phyloP scores from a whole-genome alignment of 1,140 invertebrate species.

The Drosophila ananassae region DNA sequence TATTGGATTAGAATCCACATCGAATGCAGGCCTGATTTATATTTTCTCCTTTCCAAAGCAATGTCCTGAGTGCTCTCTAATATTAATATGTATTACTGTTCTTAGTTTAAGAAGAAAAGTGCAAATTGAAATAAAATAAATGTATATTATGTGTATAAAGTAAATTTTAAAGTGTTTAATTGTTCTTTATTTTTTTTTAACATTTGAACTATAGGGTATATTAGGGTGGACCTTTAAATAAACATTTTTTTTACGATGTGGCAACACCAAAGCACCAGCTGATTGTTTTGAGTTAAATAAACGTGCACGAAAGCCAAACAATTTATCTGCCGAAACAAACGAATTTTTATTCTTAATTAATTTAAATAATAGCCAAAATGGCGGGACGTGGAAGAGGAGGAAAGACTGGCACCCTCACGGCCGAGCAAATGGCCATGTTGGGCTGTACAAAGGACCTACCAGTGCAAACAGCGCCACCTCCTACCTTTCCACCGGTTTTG shows the following conservation, averaged over 20 bases:
- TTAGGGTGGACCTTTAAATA: no score
- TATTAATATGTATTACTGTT: slow-evolving; percentile 50
- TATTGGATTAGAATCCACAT: slow-evolving; percentile 12
- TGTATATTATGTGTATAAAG: slow-evolving; percentile 43
- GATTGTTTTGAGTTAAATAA: slow-evolving; percentile 24
- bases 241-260: slow-evolving; percentile 7
- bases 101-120: slow-evolving; percentile 54
- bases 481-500: slow-evolving; percentile 87
- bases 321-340: slow-evolving; percentile 6
- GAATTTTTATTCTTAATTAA: not conserved
- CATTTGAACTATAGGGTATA: slow-evolving; percentile 2
- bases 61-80: slow-evolving; percentile 11
- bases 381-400: slow-evolving; percentile 85
- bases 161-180: slow-evolving; percentile 2
- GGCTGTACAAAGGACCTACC: slow-evolving; percentile 87
- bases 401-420: slow-evolving; percentile 87
- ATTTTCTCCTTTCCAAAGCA: slow-evolving; percentile 27
- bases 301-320: slow-evolving; percentile 47
- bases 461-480: slow-evolving; percentile 87
- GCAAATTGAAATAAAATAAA: slow-evolving; percentile 64
- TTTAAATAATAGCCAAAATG: slow-evolving; percentile 39
- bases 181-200: not conserved
- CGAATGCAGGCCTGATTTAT: not conserved
- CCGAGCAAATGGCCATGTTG: slow-evolving; percentile 86
- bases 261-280: slow-evolving; percentile 47